These are phyloP conservation scores for Vesta saturnalis DNA, from an alignment of 2,888 invertebrate species.

Conservation along the genomic window DNA sequence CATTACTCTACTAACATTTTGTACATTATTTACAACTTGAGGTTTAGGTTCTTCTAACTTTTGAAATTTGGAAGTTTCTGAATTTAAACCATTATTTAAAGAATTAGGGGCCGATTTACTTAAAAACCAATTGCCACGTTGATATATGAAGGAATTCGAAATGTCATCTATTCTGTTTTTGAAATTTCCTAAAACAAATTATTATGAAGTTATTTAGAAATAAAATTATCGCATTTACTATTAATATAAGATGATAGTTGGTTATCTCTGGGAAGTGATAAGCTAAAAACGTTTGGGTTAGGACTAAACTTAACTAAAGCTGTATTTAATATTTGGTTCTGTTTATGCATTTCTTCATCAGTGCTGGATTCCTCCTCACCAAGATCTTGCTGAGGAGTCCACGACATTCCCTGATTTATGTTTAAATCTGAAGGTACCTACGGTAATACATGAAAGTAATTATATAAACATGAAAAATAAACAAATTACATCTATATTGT, in stretches of 20 bases:
- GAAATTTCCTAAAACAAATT: slow-evolving; percentile 64
- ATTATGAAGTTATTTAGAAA: slow-evolving; percentile 74
- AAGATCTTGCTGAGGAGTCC: slow-evolving; percentile 91
- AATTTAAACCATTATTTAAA: slow-evolving; percentile 69
- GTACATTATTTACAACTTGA: slow-evolving; percentile 46
- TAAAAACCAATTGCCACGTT: slow-evolving; percentile 81
- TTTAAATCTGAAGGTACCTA: slow-evolving; percentile 28
- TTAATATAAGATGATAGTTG: slow-evolving; percentile 61
- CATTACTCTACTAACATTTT: slow-evolving; percentile 76
- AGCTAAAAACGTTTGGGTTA: slow-evolving; percentile 74
- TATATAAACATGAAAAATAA: not conserved
- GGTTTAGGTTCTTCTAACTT: slow-evolving; percentile 47
- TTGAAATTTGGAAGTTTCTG: slow-evolving; percentile 51
- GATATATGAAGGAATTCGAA: slow-evolving; percentile 48
- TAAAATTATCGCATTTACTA: slow-evolving; percentile 56
- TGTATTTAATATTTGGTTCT: slow-evolving; percentile 45
- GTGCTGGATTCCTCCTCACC: slow-evolving; percentile 64
- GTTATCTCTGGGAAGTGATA: slow-evolving; percentile 77
- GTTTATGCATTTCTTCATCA: slow-evolving; percentile 53
- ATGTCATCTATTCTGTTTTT: slow-evolving; percentile 47
- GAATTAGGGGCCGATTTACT: slow-evolving; percentile 84
- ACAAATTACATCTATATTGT: slow-evolving; percentile 51
- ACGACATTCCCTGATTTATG: slow-evolving; percentile 60
- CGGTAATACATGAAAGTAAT: slow-evolving; percentile 10
- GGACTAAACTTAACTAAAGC: slow-evolving; percentile 60